phyloP scores from a whole-genome alignment of 1,140 invertebrate genomes.

The Lamellibrachia luymesi region DNA sequence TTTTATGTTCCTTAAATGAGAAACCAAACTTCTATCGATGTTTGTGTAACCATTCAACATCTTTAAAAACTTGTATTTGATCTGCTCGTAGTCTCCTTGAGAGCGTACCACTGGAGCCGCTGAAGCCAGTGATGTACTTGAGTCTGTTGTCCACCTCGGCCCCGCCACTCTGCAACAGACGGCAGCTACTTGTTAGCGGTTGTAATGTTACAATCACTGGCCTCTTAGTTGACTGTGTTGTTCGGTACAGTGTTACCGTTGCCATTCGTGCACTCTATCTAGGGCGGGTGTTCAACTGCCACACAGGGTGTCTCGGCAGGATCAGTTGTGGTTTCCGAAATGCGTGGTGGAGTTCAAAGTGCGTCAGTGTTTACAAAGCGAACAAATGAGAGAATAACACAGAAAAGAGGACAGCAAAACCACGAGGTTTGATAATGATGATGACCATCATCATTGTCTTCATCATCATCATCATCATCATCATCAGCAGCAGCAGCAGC shows the following conservation, averaged over 20 bases:
- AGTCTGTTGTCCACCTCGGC: not conserved
- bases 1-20: too few relatives aligned
- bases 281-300: too few relatives aligned
- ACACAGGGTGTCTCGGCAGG: too few relatives aligned
- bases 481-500: not conserved
- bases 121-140: conserved; percentile 19
- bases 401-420: too few relatives aligned
- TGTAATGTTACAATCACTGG: not conserved
- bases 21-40: too few relatives aligned
- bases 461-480: not conserved
- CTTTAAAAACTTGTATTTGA: too few relatives aligned
- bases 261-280: not conserved
- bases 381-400: too few relatives aligned
- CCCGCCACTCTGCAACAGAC: conserved; percentile 1
- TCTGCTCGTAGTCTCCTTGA: not conserved
- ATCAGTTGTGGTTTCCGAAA: too few relatives aligned
- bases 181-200: not conserved
- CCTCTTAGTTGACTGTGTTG: too few relatives aligned
- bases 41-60: too few relatives aligned
- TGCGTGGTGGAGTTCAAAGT: too few relatives aligned
- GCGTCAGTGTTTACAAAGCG: too few relatives aligned
- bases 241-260: not conserved
- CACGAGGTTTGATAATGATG: not conserved
- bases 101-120: conserved; percentile 17
- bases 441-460: not conserved